Evolutionary conservation across 2,888 invertebrate genomes (phyloP), one percentile per base, ranked within the genome.

Genomic region (Lamellibrachia satsuma): DNA sequence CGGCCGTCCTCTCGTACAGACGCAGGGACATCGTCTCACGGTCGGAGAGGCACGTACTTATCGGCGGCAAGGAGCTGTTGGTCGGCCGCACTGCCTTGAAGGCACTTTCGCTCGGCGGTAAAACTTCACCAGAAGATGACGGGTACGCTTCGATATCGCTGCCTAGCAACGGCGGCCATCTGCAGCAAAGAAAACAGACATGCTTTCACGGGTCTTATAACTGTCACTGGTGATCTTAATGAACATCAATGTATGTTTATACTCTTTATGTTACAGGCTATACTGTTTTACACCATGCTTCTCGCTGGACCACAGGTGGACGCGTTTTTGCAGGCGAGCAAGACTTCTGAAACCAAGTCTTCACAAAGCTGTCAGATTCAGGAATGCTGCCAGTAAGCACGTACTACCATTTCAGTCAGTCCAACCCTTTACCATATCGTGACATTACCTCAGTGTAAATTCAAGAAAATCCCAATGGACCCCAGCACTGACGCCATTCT

Each of bases 131-230:
- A 11, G 75, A 75, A 11, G 75, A 75, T n/a, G 75, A 15, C 75
- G 15, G 75, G 75, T 75, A 75, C 75, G 75, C 75, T 75, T 75
- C 75, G 6, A 75, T 75, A n/a, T 75, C 75, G 75, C 22, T 75
- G 75, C 75, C 75, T 75, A 75, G 75, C 75, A 75, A 75, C 75
- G 75, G 75, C 22, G 75, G 75, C 75, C 75, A 75, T 75, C 75
- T 75, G 75, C 75, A 75, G 75, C 75, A 15, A 75, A 75, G 11
- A 15, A 75, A 75, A 75, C 75, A 75, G n/a, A 75, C 22, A 75
- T 8, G 57, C 8, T 15, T 57, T 8, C 75, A 75, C 22, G 75
- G 15, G 0, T 75, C n/a, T 4, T 7, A 75, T 75, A 75, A 22
- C 22, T 22, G 22, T 22, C 6, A 15, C 15, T 75, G 4, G n/a